A percentile compares a stretch with the other conserved stretches of the same genome.
Evolutionary conservation across 1,140 invertebrate species (phyloP).

Genomic region (Mylabris phalerata): DNA sequence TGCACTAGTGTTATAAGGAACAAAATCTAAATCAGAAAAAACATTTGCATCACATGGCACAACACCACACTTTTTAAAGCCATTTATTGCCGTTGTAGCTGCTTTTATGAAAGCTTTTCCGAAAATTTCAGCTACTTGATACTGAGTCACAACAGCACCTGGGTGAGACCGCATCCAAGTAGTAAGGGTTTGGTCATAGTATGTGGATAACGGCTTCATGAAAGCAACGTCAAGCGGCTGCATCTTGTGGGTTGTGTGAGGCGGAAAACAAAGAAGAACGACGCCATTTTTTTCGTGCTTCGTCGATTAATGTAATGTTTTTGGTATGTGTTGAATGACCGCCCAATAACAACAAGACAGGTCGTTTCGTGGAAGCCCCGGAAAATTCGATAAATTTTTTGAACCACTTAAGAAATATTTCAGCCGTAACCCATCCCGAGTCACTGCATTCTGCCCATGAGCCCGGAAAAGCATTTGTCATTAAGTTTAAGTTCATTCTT

Average conservation of each 20-base stretch:
- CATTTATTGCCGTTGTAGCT: conserved; percentile 37
- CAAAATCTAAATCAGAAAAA: conserved; percentile 39
- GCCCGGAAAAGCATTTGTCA: conserved; percentile 19
- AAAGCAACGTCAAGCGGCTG: conserved; percentile 40
- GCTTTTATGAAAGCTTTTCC: conserved; percentile 34
- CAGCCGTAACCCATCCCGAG: conserved; percentile 29
- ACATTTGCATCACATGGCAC: conserved; percentile 38
- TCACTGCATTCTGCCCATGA: conserved; percentile 20
- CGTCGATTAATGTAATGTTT: conserved; percentile 30
- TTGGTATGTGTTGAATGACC: conserved; percentile 22
- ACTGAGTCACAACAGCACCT: conserved; percentile 25
- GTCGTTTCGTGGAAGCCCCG: conserved; percentile 15
- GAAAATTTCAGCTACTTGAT: conserved; percentile 36
- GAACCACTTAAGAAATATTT: conserved; percentile 32
- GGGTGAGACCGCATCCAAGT: conserved; percentile 21
- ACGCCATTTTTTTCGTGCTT: conserved; percentile 27
- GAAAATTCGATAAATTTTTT: conserved; percentile 28
- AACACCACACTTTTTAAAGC: conserved; percentile 39
- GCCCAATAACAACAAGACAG: conserved; percentile 21
- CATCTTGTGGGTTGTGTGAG: conserved; percentile 36
- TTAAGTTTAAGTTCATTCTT: too few relatives aligned
- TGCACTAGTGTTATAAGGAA: conserved; percentile 26
- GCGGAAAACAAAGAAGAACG: conserved; percentile 33
- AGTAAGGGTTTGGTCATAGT: conserved; percentile 12
- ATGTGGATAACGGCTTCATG: conserved; percentile 28